Percentiles rank a stretch among this genome's conserved stretches.
Conservation (phyloP, 2,888 invertebrate species). For the Agrenia bidenticulata region DNA sequence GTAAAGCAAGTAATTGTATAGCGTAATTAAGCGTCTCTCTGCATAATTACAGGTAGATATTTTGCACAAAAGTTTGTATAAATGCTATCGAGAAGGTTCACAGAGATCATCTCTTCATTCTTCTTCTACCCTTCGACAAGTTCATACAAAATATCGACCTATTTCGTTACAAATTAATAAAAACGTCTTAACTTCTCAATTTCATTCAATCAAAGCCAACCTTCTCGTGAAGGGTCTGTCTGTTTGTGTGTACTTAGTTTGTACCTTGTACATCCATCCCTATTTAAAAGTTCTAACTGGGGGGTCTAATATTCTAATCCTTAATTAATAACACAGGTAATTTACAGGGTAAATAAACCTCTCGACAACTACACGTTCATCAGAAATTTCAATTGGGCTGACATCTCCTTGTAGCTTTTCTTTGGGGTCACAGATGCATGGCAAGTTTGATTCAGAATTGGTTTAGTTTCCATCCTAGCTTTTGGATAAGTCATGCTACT, state of each 20-base stretch:
- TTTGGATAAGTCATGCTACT: conserved; percentile 6
- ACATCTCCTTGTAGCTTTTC: conserved; percentile 36
- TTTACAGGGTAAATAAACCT: no score
- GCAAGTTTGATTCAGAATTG: conserved; percentile 17
- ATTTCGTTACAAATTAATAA: conserved; percentile 9
- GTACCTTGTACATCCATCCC: neutral
- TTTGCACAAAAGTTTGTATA: neutral
- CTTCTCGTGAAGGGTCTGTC: conserved; percentile 22
- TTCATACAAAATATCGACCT: conserved; percentile 18
- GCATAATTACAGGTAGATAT: neutral
- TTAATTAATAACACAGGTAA: no score
- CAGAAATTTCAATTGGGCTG: conserved; percentile 34
- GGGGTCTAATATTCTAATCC: no score
- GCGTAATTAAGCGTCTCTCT: no score
- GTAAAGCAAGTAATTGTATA: no score
- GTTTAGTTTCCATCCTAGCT: neutral
- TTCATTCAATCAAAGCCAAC: conserved; percentile 20
- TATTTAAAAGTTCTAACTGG: no score
- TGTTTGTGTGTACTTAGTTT: conserved; percentile 16
- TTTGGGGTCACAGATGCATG: conserved; percentile 32
- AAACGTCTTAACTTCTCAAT: neutral
- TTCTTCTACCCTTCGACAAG: neutral
- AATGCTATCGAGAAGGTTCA: conserved; percentile 4
- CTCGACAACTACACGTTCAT: conserved; percentile 22
- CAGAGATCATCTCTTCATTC: no score